Conservation (phyloP, 2,888 invertebrate species). For the Sinopyrophorus schimmeli region DNA sequence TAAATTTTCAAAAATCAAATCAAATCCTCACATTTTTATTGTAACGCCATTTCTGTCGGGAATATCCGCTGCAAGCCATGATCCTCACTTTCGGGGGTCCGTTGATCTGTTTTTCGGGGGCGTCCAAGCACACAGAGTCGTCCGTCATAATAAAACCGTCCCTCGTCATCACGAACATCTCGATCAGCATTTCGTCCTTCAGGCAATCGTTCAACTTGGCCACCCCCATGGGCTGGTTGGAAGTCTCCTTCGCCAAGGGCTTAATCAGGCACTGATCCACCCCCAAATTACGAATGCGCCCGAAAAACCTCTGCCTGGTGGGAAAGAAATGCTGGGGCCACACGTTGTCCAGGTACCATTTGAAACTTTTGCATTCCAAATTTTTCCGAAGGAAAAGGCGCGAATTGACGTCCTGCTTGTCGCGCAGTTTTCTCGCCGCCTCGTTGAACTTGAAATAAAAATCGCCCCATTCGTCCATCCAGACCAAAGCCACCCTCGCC, state of each 20-base stretch:
- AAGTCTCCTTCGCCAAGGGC: constrained; percentile 62
- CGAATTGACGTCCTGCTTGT: constrained; percentile 64
- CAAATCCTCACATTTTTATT: constrained; percentile 53
- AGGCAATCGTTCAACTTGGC: constrained; percentile 70
- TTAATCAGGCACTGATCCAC: constrained; percentile 64
- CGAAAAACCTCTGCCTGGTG: constrained; percentile 83
- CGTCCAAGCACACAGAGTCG: constrained; percentile 84
- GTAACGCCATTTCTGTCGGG: constrained; percentile 73
- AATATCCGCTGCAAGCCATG: constrained; percentile 69
- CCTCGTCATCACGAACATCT: constrained; percentile 72
- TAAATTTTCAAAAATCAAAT: neutral
- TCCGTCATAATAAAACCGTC: constrained; percentile 81
- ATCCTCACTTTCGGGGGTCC: constrained; percentile 65
- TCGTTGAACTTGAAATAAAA: constrained; percentile 88
- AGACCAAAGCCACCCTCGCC: constrained; percentile 90
- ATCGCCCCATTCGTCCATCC: constrained; percentile 98
- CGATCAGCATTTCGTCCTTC: constrained; percentile 61
- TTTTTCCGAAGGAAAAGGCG: constrained; percentile 64
- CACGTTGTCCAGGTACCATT: constrained; percentile 91
- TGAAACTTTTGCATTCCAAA: constrained; percentile 76
- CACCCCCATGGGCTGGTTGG: constrained; percentile 71
- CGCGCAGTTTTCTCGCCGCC: constrained; percentile 63
- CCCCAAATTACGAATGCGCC: constrained; percentile 69
- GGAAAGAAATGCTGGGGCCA: constrained; percentile 98
- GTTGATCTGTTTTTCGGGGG: constrained; percentile 58